Conservation (phyloP, 2,888 invertebrate species). For the Blastobasis adustella region DNA sequence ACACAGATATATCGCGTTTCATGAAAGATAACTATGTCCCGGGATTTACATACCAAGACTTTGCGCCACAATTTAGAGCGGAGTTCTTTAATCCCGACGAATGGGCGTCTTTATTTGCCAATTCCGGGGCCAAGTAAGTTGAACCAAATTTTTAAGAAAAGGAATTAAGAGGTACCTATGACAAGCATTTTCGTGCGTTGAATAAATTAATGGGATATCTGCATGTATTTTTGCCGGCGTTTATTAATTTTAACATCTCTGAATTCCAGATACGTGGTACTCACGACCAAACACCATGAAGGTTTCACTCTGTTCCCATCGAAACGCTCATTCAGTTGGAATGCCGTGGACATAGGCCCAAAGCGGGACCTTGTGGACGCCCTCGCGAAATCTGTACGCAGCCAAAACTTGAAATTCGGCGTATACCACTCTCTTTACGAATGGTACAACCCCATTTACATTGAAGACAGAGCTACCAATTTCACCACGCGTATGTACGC, state of each 20-base stretch:
- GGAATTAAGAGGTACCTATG: background rate
- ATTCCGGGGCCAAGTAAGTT: conserved; percentile 85
- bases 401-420: conserved; percentile 81
- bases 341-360: conserved; percentile 85
- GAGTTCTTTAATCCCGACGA: conserved; percentile 89
- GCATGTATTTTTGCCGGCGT: background rate
- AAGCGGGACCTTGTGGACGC: conserved; percentile 86
- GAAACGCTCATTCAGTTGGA: conserved; percentile 88
- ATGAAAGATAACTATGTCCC: conserved; percentile 90
- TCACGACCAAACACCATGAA: conserved; percentile 93
- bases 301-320: conserved; percentile 92
- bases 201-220: background rate
- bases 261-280: conserved; percentile 81
- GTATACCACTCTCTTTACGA: conserved; percentile 91
- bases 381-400: conserved; percentile 79
- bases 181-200: background rate
- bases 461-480: conserved; percentile 78
- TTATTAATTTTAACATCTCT: too few relatives aligned
- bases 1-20: conserved; percentile 68
- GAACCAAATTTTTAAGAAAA: background rate
- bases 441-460: conserved; percentile 90
- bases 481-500: conserved; percentile 81
- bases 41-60: conserved; percentile 92
- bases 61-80: conserved; percentile 90
- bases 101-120: conserved; percentile 89